Evolutionary conservation across 2,797 vertebrate genomes (phyloP).

Genomic region (Pagetopsis macropterus): DNA sequence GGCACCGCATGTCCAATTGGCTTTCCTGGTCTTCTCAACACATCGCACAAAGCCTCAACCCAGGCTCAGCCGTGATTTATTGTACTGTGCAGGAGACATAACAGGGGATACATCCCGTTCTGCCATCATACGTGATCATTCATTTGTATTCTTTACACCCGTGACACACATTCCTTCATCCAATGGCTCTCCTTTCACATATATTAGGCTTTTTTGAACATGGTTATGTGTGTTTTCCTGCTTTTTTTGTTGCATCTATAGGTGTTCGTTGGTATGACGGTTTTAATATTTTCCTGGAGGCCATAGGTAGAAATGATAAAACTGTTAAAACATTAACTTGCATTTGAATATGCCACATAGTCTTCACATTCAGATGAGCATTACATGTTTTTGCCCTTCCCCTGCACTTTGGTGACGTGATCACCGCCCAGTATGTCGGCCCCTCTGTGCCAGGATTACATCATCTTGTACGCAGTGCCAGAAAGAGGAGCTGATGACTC

Average conservation of each 20-base stretch:
- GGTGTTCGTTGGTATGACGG: slow-evolving; percentile 5
- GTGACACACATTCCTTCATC: not conserved
- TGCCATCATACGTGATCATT: not conserved
- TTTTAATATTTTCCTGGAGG: slow-evolving; percentile 20
- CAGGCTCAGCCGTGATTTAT: slow-evolving; percentile 33
- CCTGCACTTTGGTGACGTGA: slow-evolving; percentile 63
- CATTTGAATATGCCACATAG: not conserved
- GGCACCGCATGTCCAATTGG: slow-evolving; percentile 65
- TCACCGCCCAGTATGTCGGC: slow-evolving; percentile 42
- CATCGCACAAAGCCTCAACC: slow-evolving; percentile 38
- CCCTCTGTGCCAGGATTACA: slow-evolving; percentile 51
- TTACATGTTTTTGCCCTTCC: slow-evolving; percentile 29
- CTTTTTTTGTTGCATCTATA: not conserved
- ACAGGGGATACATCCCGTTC: slow-evolving; percentile 16
- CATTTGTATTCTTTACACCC: slow-evolving; percentile 12
- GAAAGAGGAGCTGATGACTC: slow-evolving; percentile 38
- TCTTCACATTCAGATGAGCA: slow-evolving; percentile 17
- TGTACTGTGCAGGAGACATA: slow-evolving; percentile 7
- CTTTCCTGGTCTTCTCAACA: slow-evolving; percentile 57
- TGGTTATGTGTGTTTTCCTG: not conserved
- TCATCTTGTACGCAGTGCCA: slow-evolving; percentile 53
- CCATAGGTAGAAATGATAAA: slow-evolving; percentile 20
- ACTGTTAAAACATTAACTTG: not conserved
- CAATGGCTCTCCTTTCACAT: not conserved
- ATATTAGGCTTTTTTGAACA: not conserved